Base-by-base conservation (phyloP, 2,888 invertebrate genomes). In the Dryobotodes eremita region DNA sequence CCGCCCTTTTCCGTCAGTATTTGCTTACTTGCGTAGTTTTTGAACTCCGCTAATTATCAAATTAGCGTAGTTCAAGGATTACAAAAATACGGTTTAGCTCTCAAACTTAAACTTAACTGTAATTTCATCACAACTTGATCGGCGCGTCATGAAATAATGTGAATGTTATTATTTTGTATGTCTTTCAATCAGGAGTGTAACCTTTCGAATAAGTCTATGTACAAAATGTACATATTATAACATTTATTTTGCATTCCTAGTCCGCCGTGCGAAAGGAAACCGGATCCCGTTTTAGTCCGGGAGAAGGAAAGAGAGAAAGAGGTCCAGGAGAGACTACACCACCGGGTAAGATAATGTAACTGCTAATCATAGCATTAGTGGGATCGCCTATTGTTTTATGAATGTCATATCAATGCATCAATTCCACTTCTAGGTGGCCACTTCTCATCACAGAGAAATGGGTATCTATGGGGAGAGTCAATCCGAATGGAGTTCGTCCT, bases 401-500 rank as follows among this genome's bases (percentile, higher is more conserved):
- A 48, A 48, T 20, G 4, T 23, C 15, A 57, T 20, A 26, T 23
- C 31, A 75, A 73, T 65, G 36, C 10, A 23, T 50, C 31, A 46
- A 62, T 76, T 31, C 26, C 26, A 57, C 78, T 75, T 73, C 17
- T 89, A 96, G 96, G 94, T 95, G 83, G 90, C 94, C 91, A 89
- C 94, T 92, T 94, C 94, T 78, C 95, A 94, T 88, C 95, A 95
- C 73, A 93, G 96, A 92, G 96, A 96, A 93, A 92, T 95, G 92
- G 95, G 93, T 80, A 89, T 95, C 81, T 97, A 96, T 93, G 97
- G 98, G 86, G 98, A 98, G 91, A 98, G 98, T 94, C 98, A 98
- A 90, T 98, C 98, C n/a, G 98, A 98, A 92, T 98, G 98, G 98
- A 98, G 98, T 85, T 97, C 97, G 6, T 97, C 97, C 57, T 97